Evolutionary conservation across 2,113 vertebrate species (phyloP).

Genomic region (Oostethus manadensis): DNA sequence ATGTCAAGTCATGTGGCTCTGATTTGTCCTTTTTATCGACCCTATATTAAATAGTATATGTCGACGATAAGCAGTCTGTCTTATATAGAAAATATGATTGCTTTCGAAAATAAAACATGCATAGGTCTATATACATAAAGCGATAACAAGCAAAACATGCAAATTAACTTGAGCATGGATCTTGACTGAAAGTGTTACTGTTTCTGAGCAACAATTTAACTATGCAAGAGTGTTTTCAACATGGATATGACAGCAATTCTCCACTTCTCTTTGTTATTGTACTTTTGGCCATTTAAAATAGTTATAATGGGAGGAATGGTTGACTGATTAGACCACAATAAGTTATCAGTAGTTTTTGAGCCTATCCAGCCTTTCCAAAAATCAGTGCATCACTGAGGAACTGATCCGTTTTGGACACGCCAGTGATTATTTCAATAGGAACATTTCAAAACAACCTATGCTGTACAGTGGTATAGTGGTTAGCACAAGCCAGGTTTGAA

Average conservation of each 20-base stretch:
- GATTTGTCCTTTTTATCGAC: too few relatives aligned
- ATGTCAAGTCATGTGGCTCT: too few relatives aligned
- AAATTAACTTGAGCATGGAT: constrained; percentile 18
- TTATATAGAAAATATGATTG: neutral
- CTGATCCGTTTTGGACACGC: constrained; percentile 10
- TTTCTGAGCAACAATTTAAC: constrained; percentile 32
- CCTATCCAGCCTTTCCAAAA: neutral
- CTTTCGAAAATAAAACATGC: constrained; percentile 8
- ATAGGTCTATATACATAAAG: too few relatives aligned
- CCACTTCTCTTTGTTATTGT: neutral
- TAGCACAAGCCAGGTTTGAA: too few relatives aligned
- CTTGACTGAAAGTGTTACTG: constrained; percentile 11
- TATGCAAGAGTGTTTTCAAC: neutral
- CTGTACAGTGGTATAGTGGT: too few relatives aligned
- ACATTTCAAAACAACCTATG: too few relatives aligned
- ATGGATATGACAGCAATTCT: neutral
- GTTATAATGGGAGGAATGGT: too few relatives aligned
- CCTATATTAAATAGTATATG: too few relatives aligned
- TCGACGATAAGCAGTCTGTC: neutral
- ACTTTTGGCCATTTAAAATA: neutral
- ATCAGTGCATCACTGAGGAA: neutral
- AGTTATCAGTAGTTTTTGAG: too few relatives aligned
- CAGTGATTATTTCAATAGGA: neutral
- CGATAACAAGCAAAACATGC: constrained; percentile 16
- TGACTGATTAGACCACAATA: neutral